Base-by-base conservation (phyloP, 2,888 invertebrate species). In the Sturmia bella region DNA sequence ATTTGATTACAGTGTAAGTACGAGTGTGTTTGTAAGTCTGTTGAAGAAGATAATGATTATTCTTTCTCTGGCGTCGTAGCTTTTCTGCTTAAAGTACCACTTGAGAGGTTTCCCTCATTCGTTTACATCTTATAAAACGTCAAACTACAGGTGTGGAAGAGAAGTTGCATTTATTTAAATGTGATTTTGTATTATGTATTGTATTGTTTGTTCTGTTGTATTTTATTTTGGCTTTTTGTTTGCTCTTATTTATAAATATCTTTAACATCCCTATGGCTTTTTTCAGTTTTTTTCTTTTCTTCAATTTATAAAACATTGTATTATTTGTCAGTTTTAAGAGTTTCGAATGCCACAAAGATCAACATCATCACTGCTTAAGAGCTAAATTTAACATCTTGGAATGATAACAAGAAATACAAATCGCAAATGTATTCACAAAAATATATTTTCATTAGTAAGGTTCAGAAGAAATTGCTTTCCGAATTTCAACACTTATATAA, bases 91-190 rank as follows among this genome's bases (percentile, higher is more conserved):
- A 24, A 68, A 79, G 78, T 73, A 43, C 24, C 72, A 79, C 78
- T 79, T 79, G 78, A 79, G 52, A 72, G 78, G 78, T 61, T 79
- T 79, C 68, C 61, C 21, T 76, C 59, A 59, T 64, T 72, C 72
- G 6, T 27, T 27, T 32, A 32, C 32, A 32, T 32, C 32, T 17
- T 37, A 48, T 17, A 50, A n/a, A 50, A 70, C 43, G 27, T 17
- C 56, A 57, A 19, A 37, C 17, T 39, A 39, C 13, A 59, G 41
- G 45, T 45, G 27, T 45, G 15, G 17, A 5, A 48, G 24, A 63
- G 63, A 19, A 45, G 45, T 63, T 69, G 32, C 32, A 32, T 54
- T 24, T 74, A 64, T 66, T 74, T 27, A 39, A 43, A 24, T 61
- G 45, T 69, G 69, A 61, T 68, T 75, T 59, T 50, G 13, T 75